A percentile compares a stretch with the other conserved stretches of the same genome.
These are phyloP conservation scores for Holacanthus passer DNA, from an alignment of 2,113 vertebrate genomes.

Conservation along the genomic window DNA sequence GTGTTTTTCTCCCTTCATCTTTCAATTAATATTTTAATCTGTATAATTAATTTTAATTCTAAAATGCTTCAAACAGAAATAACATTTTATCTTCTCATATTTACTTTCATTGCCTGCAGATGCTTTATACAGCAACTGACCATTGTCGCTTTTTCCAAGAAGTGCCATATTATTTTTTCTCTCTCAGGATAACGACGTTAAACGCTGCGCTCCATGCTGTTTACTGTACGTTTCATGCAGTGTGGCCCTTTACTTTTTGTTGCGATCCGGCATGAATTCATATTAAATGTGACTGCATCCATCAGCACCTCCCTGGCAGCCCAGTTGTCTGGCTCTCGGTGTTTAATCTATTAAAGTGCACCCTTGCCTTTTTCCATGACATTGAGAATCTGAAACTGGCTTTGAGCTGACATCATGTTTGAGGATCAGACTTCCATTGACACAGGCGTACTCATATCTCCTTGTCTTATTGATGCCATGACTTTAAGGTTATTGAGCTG, in stretches of 20 bases:
- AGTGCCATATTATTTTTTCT: neutral
- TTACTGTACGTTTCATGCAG: slow-evolving; percentile 38
- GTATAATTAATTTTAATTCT: neutral
- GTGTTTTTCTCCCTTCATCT: neutral
- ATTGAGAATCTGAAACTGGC: slow-evolving; percentile 81
- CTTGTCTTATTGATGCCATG: slow-evolving; percentile 73
- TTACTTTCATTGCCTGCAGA: neutral
- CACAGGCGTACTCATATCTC: slow-evolving; percentile 67
- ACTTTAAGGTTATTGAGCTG: slow-evolving; percentile 68
- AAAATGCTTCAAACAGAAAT: neutral
- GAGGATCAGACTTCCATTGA: slow-evolving; percentile 78
- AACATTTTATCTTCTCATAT: neutral
- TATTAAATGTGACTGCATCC: slow-evolving; percentile 80
- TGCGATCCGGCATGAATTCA: slow-evolving; percentile 69
- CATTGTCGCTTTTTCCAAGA: neutral
- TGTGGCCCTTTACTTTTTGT: slow-evolving; percentile 39
- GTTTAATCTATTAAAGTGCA: slow-evolving; percentile 87
- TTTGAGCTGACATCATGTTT: slow-evolving; percentile 82
- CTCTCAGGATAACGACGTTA: neutral
- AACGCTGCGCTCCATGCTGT: slow-evolving; percentile 25
- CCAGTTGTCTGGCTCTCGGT: slow-evolving; percentile 73
- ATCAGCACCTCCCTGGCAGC: slow-evolving; percentile 81
- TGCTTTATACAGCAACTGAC: neutral
- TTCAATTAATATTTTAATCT: neutral
- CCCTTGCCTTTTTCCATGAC: slow-evolving; percentile 79